Evolutionary conservation across 1,140 invertebrate genomes (phyloP).

Genomic region (Leptopilina boulardi): DNA sequence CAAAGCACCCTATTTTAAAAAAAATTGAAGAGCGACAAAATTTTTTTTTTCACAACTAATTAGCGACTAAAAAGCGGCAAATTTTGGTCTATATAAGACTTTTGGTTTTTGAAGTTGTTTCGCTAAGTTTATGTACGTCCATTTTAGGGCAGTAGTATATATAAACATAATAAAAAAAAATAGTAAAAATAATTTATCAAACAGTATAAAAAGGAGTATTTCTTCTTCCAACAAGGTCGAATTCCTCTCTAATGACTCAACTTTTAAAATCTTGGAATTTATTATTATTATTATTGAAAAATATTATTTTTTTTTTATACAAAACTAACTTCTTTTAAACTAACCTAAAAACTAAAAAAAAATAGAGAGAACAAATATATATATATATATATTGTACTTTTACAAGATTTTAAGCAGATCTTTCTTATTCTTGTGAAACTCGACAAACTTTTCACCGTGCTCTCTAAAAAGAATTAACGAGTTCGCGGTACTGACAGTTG

Average conservation of each 20-base stretch:
- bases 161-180: too few relatives aligned
- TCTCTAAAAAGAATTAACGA: conserved; percentile 27
- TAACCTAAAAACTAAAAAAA: background rate
- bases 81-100: too few relatives aligned
- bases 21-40: too few relatives aligned
- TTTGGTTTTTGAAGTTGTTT: too few relatives aligned
- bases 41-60: background rate
- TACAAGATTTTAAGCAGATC: background rate
- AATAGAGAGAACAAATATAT: background rate
- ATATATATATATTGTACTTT: background rate
- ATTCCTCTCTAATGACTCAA: conserved; percentile 1
- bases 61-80: too few relatives aligned
- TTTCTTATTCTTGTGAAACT: conserved; percentile 10
- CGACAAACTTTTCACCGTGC: background rate
- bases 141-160: too few relatives aligned
- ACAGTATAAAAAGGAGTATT: background rate
- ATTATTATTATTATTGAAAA: background rate
- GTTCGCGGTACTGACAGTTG: conserved; percentile 21
- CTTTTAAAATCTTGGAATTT: background rate
- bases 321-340: background rate
- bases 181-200: background rate
- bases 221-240: background rate
- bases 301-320: background rate
- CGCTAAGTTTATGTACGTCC: too few relatives aligned
- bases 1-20: too few relatives aligned